Evolutionary conservation across 2,113 vertebrate species (phyloP).

Genomic region (Shinisaurus crocodilurus): DNA sequence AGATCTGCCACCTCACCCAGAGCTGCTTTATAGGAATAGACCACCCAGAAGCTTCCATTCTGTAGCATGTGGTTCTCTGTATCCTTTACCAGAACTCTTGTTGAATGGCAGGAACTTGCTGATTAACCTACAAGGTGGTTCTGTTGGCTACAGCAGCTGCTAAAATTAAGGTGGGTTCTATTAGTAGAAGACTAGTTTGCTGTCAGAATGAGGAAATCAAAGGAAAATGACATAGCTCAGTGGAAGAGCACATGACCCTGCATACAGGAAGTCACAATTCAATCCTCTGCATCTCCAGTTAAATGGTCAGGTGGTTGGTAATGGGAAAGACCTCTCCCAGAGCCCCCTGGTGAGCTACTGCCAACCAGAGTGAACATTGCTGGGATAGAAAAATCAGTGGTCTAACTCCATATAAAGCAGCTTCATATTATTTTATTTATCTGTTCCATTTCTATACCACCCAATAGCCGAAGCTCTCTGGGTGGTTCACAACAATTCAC

Average conservation of each 20-base stretch:
- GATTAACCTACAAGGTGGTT: background rate
- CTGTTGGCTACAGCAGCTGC: background rate
- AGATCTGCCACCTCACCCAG: background rate
- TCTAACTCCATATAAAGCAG: background rate
- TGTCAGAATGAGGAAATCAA: background rate
- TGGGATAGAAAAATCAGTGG: background rate
- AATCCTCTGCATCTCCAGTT: background rate
- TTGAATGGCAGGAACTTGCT: background rate
- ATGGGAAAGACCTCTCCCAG: background rate
- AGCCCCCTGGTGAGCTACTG: background rate
- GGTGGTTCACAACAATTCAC: too few relatives aligned
- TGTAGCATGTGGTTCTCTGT: conserved; percentile 14
- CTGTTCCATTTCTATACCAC: too few relatives aligned
- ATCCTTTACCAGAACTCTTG: background rate
- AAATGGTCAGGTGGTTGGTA: background rate
- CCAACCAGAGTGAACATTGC: background rate
- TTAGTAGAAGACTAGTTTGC: background rate
- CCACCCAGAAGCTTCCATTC: background rate
- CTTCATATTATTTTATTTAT: too few relatives aligned
- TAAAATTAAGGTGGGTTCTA: background rate
- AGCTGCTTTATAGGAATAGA: background rate
- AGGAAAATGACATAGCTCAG: background rate
- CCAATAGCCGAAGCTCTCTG: too few relatives aligned
- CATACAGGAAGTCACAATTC: background rate
- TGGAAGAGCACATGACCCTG: background rate